Percentiles rank a stretch among this genome's conserved stretches.
Conservation (phyloP, 2,113 vertebrate genomes). For the Setophaga petechia region DNA sequence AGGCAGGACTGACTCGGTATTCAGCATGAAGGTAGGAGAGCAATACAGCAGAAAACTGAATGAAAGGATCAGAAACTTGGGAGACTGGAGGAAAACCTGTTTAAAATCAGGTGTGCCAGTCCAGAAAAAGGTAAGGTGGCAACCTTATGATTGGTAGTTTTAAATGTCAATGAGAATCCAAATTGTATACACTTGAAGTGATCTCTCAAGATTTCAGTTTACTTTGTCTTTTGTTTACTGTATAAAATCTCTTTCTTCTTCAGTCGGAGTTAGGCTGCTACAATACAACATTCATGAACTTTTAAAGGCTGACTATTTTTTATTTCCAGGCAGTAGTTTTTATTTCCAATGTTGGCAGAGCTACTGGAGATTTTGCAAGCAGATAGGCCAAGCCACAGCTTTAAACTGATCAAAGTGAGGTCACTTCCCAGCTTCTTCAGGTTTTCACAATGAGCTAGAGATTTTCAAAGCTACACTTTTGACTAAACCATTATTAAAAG, state of each 20-base stretch:
- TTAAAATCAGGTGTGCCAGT: constrained; percentile 51
- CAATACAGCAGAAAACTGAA: constrained; percentile 23
- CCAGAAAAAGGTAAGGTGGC: constrained; percentile 73
- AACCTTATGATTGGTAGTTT: constrained; percentile 78
- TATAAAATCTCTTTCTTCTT: constrained; percentile 61
- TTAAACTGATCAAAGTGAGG: constrained; percentile 34
- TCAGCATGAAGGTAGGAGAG: constrained; percentile 12
- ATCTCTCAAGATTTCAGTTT: constrained; percentile 73
- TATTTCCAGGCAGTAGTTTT: constrained; percentile 21
- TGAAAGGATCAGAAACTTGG: constrained; percentile 29
- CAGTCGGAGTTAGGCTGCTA: constrained; percentile 61
- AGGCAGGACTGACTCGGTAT: constrained; percentile 19
- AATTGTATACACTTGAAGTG: constrained; percentile 60
- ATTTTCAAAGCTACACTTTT: constrained; percentile 75
- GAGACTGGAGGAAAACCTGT: constrained; percentile 44
- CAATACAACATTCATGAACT: not conserved
- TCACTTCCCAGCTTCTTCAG: constrained; percentile 55
- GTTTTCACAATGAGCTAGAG: constrained; percentile 70
- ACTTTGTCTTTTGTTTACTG: constrained; percentile 71
- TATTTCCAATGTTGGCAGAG: not conserved
- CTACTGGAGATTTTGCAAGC: constrained; percentile 48
- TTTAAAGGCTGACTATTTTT: constrained; percentile 43
- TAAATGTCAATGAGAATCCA: constrained; percentile 68
- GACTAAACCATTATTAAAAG: constrained; percentile 77
- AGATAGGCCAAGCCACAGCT: constrained; percentile 39